Evolutionary conservation across 2,888 invertebrate species (phyloP).

Genomic region (Odontothrips loti): DNA sequence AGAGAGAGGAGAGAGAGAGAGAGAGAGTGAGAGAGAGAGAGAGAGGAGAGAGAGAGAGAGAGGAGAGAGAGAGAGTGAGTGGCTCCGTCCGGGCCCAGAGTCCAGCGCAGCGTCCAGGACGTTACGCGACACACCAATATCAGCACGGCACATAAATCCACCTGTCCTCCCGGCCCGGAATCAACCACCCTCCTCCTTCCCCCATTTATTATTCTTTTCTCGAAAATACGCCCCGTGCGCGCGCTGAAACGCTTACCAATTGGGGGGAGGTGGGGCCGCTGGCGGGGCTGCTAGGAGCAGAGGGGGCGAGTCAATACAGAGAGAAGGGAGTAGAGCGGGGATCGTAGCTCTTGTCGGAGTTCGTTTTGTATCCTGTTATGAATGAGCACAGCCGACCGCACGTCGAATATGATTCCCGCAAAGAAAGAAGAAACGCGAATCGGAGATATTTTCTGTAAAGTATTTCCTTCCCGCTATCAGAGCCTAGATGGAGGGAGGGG

Average conservation of each 20-base stretch:
- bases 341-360: too few relatives aligned
- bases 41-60: background rate
- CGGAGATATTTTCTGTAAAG: too few relatives aligned
- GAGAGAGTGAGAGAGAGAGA: background rate
- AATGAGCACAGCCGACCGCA: too few relatives aligned
- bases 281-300: background rate
- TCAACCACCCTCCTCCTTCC: background rate
- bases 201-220: slow-evolving; percentile 18
- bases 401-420: too few relatives aligned
- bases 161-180: slow-evolving; percentile 7
- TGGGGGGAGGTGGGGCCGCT: background rate
- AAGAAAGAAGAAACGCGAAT: too few relatives aligned
- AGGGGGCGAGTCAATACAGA: too few relatives aligned
- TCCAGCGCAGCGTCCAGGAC: too few relatives aligned
- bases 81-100: too few relatives aligned
- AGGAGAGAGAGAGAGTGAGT: background rate
- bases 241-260: background rate
- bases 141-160: slow-evolving; percentile 21
- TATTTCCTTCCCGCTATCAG: too few relatives aligned
- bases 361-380: too few relatives aligned
- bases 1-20: background rate
- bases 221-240: background rate
- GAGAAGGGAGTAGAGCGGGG: too few relatives aligned
- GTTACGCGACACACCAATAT: background rate
- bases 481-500: too few relatives aligned